Evolutionary conservation across 2,888 invertebrate genomes (phyloP).

Genomic region (Stegophylla sp.): DNA sequence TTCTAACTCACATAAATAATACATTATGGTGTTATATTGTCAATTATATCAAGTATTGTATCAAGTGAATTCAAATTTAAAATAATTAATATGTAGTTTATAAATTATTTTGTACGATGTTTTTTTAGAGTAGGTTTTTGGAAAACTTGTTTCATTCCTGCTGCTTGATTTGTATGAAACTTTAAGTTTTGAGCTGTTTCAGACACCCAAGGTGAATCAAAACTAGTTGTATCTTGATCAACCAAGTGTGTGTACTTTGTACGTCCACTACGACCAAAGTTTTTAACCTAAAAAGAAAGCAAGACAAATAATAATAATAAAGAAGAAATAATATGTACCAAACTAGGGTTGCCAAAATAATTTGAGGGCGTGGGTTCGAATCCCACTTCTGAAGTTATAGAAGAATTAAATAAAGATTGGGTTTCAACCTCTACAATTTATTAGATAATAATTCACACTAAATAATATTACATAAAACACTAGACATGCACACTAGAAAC

Average conservation of each 20-base stretch:
- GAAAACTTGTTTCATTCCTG: constrained; percentile 91
- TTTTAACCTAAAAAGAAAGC: constrained; percentile 77
- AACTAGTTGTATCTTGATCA: constrained; percentile 98
- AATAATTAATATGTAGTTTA: background rate
- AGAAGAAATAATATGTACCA: too few species aligned
- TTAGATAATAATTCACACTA: too few species aligned
- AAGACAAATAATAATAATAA: background rate
- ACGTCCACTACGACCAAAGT: constrained; percentile 97
- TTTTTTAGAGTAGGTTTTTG: constrained; percentile 81
- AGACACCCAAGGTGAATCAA: constrained; percentile 95
- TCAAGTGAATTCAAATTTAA: too few species aligned
- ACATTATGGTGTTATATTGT: too few species aligned
- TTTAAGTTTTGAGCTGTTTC: constrained; percentile 88
- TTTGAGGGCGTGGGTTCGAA: constrained; percentile 72
- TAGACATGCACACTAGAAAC: too few species aligned
- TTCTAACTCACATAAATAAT: too few species aligned
- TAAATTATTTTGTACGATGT: constrained; percentile 61
- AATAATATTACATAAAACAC: too few species aligned
- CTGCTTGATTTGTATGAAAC: constrained; percentile 85
- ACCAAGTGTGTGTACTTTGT: constrained; percentile 99
- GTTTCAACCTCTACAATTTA: too few species aligned
- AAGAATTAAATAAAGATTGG: too few species aligned
- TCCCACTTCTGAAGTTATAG: constrained; percentile 72
- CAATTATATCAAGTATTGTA: too few species aligned
- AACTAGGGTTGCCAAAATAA: too few species aligned